Evolutionary conservation across 2,888 invertebrate species (phyloP).

Genomic region (Hydriomena furcata): DNA sequence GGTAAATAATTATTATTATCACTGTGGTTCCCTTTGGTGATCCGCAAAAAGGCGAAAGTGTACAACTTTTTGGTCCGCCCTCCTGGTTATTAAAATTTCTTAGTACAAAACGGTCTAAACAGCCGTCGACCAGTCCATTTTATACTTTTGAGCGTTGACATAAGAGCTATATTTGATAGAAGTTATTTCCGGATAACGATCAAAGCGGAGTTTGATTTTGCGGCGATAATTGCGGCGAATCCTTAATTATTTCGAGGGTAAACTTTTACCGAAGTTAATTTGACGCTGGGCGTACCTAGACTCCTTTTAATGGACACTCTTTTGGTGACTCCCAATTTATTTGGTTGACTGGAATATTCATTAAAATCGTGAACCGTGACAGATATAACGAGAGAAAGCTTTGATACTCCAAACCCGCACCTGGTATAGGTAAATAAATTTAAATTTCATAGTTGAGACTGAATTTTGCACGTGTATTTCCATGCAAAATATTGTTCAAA

Average conservation of each 20-base stretch:
- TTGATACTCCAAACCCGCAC: conserved; percentile 46
- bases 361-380: conserved; percentile 63
- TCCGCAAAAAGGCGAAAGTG: conserved; percentile 76
- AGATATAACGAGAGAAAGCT: conserved; percentile 53
- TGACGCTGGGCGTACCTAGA: conserved; percentile 73
- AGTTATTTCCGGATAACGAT: conserved; percentile 65
- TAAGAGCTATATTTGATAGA: conserved; percentile 54
- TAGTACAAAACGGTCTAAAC: conserved; percentile 56
- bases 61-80: conserved; percentile 70
- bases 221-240: conserved; percentile 82
- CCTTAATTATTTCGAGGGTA: conserved; percentile 84
- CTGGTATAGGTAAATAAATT: conserved; percentile 24
- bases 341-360: conserved; percentile 74
- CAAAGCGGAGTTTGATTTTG: conserved; percentile 81
- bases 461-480: conserved; percentile 29
- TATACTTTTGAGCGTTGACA: conserved; percentile 44
- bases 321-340: conserved; percentile 80
- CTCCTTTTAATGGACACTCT: conserved; percentile 80
- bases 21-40: conserved; percentile 70
- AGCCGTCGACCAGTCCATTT: conserved; percentile 42
- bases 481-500: conserved; percentile 52
- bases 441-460: conserved; percentile 37
- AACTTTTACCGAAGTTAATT: conserved; percentile 81
- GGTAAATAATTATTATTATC: conserved; percentile 83
- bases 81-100: conserved; percentile 76